Conservation (phyloP, 2,797 vertebrate species). For the Protonibea diacanthus region DNA sequence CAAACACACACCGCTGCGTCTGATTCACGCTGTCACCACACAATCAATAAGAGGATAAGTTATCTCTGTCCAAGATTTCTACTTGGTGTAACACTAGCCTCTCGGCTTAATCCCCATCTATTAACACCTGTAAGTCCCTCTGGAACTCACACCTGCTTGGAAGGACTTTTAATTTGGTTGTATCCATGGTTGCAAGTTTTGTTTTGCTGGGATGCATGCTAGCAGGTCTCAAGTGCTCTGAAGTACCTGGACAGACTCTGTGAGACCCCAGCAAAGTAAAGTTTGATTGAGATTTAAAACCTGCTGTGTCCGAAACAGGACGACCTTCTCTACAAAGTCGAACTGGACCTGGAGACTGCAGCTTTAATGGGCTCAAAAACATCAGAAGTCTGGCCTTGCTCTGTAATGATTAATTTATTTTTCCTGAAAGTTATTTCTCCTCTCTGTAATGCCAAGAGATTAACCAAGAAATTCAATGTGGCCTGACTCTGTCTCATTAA, state of each 20-base stretch:
- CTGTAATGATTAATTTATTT: constrained; percentile 27
- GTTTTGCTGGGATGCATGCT: constrained; percentile 39
- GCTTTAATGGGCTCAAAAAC: neutral
- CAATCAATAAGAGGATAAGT: constrained; percentile 18
- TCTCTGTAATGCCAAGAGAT: constrained; percentile 13
- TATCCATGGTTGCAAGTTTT: constrained; percentile 49
- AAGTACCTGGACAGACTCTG: neutral
- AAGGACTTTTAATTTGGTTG: constrained; percentile 40
- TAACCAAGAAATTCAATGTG: neutral
- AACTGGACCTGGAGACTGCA: neutral
- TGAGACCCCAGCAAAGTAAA: neutral
- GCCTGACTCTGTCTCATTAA: constrained; percentile 10
- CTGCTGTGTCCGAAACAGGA: neutral
- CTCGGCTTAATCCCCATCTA: constrained; percentile 39
- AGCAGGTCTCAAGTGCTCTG: neutral
- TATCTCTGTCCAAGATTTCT: constrained; percentile 19
- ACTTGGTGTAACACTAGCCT: constrained; percentile 46
- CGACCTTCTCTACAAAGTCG: constrained; percentile 19
- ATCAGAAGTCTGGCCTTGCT: neutral
- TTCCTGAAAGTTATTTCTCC: constrained; percentile 22
- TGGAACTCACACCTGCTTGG: constrained; percentile 41
- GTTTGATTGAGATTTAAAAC: neutral
- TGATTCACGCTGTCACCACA: constrained; percentile 31
- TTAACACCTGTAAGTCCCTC: constrained; percentile 52
- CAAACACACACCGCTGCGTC: constrained; percentile 11